These are phyloP conservation scores for Pyrgilauda ruficollis DNA, from an alignment of 2,113 vertebrate species.

Conservation along the genomic window DNA sequence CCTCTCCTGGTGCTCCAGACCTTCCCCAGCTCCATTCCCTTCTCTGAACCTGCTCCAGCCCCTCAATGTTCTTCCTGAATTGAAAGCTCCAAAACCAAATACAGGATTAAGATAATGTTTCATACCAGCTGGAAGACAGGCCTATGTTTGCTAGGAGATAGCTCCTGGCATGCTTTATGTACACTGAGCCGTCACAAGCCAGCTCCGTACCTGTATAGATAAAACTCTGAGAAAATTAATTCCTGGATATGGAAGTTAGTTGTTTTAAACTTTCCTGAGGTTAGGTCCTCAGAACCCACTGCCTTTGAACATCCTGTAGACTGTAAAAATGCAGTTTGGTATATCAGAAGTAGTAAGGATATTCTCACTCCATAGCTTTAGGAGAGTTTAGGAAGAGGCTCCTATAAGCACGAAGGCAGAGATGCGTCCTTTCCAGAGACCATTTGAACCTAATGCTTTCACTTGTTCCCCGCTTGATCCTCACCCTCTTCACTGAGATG, in stretches of 20 bases:
- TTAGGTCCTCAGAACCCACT: not conserved
- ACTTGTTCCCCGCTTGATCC: not conserved
- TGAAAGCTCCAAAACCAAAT: not conserved
- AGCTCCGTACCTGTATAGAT: not conserved
- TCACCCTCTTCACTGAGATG: not conserved
- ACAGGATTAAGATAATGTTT: not conserved
- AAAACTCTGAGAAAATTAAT: not conserved
- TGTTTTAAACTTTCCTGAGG: not conserved
- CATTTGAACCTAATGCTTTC: accelerated
- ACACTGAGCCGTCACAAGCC: not conserved
- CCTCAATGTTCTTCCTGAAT: not conserved
- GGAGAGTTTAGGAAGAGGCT: not conserved
- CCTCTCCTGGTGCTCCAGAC: not conserved
- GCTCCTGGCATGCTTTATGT: not conserved
- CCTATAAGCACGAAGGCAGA: not conserved
- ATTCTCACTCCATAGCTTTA: not conserved
- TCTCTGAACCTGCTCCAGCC: not conserved
- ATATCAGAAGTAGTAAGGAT: not conserved
- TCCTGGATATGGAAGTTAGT: not conserved
- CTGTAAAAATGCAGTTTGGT: not conserved
- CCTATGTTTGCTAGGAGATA: not conserved
- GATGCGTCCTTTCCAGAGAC: not conserved
- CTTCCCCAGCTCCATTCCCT: not conserved
- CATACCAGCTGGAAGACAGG: not conserved
- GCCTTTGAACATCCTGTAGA: not conserved